phyloP scores from a whole-genome alignment of 2,888 invertebrate species.

The Pandemis cinnamomeana region DNA sequence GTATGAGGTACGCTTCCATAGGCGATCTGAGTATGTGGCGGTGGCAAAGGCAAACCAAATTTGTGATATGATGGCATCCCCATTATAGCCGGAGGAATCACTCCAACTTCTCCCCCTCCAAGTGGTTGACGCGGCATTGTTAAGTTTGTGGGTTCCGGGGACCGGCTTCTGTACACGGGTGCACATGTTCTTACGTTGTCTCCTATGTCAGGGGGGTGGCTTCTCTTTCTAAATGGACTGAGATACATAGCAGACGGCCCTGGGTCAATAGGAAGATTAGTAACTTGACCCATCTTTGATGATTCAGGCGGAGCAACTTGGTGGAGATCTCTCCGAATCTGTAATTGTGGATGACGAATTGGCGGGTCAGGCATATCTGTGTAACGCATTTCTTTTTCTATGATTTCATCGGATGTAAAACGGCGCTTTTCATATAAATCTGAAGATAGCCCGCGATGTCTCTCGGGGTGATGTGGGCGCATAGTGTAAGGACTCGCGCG shows the following conservation, averaged over 20 bases:
- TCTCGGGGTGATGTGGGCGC: constrained; percentile 87
- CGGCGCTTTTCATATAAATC: constrained; percentile 77
- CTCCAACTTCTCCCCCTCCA: constrained; percentile 66
- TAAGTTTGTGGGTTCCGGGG: constrained; percentile 81
- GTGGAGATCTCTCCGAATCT: constrained; percentile 91
- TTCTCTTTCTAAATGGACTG: constrained; percentile 84
- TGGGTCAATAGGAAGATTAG: constrained; percentile 76
- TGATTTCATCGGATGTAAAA: constrained; percentile 77
- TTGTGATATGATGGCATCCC: constrained; percentile 80
- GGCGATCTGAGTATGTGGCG: constrained; percentile 75
- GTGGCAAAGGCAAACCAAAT: constrained; percentile 78
- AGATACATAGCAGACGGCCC: constrained; percentile 78
- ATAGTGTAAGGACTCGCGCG: constrained; percentile 88
- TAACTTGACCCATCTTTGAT: constrained; percentile 70
- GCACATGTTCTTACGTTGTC: constrained; percentile 74
- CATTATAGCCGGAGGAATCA: constrained; percentile 72
- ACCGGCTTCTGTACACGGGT: constrained; percentile 73
- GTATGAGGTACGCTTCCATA: constrained; percentile 72
- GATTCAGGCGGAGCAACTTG: constrained; percentile 78
- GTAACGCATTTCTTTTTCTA: constrained; percentile 78
- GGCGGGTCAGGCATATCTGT: constrained; percentile 77
- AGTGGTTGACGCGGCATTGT: constrained; percentile 74
- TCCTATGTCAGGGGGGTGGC: constrained; percentile 81
- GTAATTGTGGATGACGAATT: constrained; percentile 85
- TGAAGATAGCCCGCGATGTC: constrained; percentile 66